Conservation (phyloP, 2,888 invertebrate species). For the Andrena trimmerana region DNA sequence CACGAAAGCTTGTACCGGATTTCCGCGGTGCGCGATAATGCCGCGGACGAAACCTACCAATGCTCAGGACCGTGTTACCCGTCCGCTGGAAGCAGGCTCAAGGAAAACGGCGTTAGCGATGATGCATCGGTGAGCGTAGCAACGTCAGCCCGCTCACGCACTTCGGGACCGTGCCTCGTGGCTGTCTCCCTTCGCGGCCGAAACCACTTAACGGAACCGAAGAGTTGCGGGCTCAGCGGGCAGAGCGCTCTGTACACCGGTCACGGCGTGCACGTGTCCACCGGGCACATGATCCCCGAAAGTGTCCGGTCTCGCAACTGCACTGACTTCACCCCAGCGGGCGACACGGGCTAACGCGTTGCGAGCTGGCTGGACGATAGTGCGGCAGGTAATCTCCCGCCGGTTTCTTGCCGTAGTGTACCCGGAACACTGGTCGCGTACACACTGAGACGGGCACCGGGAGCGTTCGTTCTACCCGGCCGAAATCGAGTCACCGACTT, state of each 20-base stretch:
- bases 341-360: too few relatives aligned
- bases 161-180: background rate
- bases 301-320: background rate
- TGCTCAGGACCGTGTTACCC: slow-evolving; percentile 51
- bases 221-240: background rate
- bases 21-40: slow-evolving; percentile 61
- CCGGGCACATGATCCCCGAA: slow-evolving; percentile 58
- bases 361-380: background rate
- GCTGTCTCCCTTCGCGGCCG: background rate
- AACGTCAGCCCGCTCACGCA: slow-evolving; percentile 8
- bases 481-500: slow-evolving; percentile 71
- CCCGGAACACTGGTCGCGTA: slow-evolving; percentile 54
- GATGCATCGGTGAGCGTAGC: slow-evolving; percentile 16
- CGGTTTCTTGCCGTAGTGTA: slow-evolving; percentile 18
- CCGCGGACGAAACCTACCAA: slow-evolving; percentile 44
- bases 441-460: slow-evolving; percentile 49
- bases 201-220: background rate
- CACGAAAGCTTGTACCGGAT: slow-evolving; percentile 56
- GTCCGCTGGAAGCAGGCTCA: slow-evolving; percentile 24
- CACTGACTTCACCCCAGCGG: slow-evolving; percentile 10
- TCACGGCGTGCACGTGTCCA: slow-evolving; percentile 59
- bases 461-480: slow-evolving; percentile 54
- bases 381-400: background rate
- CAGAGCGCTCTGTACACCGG: slow-evolving; percentile 39
- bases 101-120: slow-evolving; percentile 3